A percentile compares a stretch with the other conserved stretches of the same genome.
phyloP scores from a whole-genome alignment of 1,140 invertebrate genomes.

The Venustaconcha ellipsiformis region DNA sequence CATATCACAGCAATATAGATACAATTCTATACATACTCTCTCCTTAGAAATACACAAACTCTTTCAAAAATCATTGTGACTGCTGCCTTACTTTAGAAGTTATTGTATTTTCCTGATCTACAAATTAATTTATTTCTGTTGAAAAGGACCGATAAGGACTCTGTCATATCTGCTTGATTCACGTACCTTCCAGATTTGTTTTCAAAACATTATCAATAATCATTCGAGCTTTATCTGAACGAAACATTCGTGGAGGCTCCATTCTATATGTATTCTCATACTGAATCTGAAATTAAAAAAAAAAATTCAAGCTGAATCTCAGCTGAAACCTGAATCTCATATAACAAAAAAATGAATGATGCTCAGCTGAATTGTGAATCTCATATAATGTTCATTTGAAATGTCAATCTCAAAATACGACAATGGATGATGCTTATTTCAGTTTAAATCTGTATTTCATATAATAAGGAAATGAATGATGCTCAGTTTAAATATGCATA shows the following conservation, averaged over 20 bases:
- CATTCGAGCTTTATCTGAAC: constrained; percentile 39
- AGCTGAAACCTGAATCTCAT: too few species aligned
- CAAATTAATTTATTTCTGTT: neutral
- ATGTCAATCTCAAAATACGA: too few species aligned
- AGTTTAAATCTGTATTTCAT: too few species aligned
- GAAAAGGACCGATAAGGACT: neutral
- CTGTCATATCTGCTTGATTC: neutral
- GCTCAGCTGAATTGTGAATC: too few species aligned
- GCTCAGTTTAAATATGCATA: too few species aligned
- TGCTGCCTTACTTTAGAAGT: neutral
- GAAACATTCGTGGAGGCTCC: constrained; percentile 50
- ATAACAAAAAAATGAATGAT: too few species aligned
- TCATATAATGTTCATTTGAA: too few species aligned
- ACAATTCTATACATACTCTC: neutral
- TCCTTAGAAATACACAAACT: neutral
- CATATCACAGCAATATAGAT: neutral
- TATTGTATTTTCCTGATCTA: neutral
- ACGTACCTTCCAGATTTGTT: constrained; percentile 46
- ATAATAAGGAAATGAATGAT: too few species aligned
- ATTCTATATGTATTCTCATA: constrained; percentile 56
- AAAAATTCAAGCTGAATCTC: neutral
- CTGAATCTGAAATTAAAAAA: constrained; percentile 37
- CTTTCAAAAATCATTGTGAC: neutral
- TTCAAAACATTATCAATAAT: constrained; percentile 50
- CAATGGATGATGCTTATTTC: too few species aligned